phyloP scores from a whole-genome alignment of 2,113 vertebrate genomes.

The Nannobrachium achirus region DNA sequence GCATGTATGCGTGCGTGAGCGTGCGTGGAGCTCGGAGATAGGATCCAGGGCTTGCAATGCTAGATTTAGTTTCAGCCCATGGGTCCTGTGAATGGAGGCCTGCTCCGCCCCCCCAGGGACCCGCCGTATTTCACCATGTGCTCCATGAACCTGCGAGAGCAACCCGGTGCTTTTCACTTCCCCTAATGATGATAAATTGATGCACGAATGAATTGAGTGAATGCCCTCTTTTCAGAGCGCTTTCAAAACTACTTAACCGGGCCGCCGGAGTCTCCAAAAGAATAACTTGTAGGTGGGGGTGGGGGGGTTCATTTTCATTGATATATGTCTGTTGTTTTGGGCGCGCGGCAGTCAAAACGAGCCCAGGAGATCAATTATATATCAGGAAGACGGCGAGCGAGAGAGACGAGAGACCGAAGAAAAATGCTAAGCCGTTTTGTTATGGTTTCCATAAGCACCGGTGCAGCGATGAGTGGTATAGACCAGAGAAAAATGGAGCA shows the following conservation, averaged over 20 bases:
- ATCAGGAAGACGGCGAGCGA: too few relatives aligned
- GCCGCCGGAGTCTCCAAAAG: constrained; percentile 21
- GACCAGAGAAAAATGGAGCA: too few relatives aligned
- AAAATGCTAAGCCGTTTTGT: constrained; percentile 54
- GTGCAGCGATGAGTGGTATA: too few relatives aligned
- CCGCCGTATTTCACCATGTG: constrained; percentile 68
- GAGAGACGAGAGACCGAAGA: constrained; percentile 32
- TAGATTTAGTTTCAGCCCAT: constrained; percentile 71
- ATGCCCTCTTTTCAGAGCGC: constrained; percentile 55
- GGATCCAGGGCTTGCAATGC: constrained; percentile 60
- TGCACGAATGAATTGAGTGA: constrained; percentile 64
- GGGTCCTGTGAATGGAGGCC: constrained; percentile 57
- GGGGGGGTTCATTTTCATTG: constrained; percentile 38
- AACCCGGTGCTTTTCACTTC: constrained; percentile 55
- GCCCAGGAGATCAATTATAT: not conserved
- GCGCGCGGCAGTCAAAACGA: constrained; percentile 17
- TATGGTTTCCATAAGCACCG: constrained; percentile 40
- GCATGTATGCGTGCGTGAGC: constrained; percentile 33
- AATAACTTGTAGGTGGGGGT: constrained; percentile 29
- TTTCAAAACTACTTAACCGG: constrained; percentile 54
- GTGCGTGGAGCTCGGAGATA: constrained; percentile 32
- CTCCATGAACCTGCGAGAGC: constrained; percentile 51
- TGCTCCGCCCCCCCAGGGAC: constrained; percentile 58
- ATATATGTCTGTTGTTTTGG: constrained; percentile 54
- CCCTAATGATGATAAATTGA: constrained; percentile 78